These are phyloP conservation scores for Rousettus leschenaultii DNA, from an alignment of 2,113 vertebrate genomes.

Conservation along the genomic window DNA sequence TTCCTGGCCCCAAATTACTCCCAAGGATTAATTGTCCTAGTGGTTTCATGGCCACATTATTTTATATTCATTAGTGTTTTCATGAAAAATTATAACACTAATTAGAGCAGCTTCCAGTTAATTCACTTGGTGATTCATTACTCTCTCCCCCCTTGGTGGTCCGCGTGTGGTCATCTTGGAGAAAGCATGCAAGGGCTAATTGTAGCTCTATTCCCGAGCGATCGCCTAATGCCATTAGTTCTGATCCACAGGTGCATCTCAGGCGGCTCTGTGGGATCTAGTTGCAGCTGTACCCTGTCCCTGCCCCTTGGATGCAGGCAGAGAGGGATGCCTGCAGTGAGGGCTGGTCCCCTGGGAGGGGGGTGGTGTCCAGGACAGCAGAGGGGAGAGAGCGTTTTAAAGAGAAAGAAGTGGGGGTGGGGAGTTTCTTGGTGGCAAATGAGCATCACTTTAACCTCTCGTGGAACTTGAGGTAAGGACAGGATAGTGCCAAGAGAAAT, in stretches of 20 bases:
- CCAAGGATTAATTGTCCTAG: conserved; percentile 67
- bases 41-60: conserved; percentile 74
- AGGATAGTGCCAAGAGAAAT: not conserved
- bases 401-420: not conserved
- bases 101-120: conserved; percentile 75
- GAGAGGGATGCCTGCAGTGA: not conserved
- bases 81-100: conserved; percentile 76
- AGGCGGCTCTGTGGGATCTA: not conserved
- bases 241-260: conserved; percentile 34
- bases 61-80: conserved; percentile 79
- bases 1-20: conserved; percentile 70
- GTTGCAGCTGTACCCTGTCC: conserved; percentile 42
- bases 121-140: conserved; percentile 75
- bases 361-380: not conserved
- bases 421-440: not conserved
- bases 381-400: not conserved
- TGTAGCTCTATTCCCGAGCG: conserved; percentile 64
- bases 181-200: conserved; percentile 69
- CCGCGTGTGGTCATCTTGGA: conserved; percentile 73
- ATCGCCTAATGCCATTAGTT: conserved; percentile 66
- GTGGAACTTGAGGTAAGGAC: not conserved
- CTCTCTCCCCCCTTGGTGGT: conserved; percentile 60
- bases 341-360: not conserved
- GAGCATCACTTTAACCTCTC: not conserved
- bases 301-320: not conserved